Conservation (phyloP, 2,888 invertebrate species). For the Cerastis rubricosa region DNA sequence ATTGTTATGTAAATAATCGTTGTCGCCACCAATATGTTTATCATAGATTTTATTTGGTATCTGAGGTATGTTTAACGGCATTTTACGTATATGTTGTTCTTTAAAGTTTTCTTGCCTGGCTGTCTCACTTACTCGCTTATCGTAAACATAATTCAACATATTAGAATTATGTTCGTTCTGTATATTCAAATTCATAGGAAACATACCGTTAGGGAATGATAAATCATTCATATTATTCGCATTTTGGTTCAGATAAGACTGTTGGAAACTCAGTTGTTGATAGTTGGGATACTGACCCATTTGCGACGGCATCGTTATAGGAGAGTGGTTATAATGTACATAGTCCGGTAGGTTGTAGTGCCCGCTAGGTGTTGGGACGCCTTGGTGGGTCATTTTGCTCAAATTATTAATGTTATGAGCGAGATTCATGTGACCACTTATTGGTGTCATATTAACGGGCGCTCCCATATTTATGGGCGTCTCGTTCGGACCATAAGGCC, state of each 20-base stretch:
- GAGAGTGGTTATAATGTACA: constrained; percentile 72
- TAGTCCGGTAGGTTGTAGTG: constrained; percentile 79
- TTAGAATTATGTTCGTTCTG: constrained; percentile 70
- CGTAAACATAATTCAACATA: constrained; percentile 64
- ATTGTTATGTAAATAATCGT: constrained; percentile 60
- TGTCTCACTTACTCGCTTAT: constrained; percentile 58
- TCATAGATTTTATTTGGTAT: constrained; percentile 75
- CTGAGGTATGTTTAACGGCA: constrained; percentile 78
- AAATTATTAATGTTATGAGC: constrained; percentile 80
- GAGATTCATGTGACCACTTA: constrained; percentile 75
- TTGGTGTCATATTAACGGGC: constrained; percentile 78
- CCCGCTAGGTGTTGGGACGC: constrained; percentile 68
- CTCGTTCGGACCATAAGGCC: constrained; percentile 82
- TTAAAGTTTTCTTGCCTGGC: constrained; percentile 41
- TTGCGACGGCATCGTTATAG: constrained; percentile 73
- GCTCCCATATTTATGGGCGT: constrained; percentile 79
- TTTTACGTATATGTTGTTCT: constrained; percentile 52
- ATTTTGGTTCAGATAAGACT: constrained; percentile 71
- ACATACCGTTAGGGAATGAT: constrained; percentile 75
- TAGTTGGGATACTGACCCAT: constrained; percentile 76
- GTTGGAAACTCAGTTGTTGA: constrained; percentile 73
- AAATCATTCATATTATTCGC: constrained; percentile 67
- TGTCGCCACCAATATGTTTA: constrained; percentile 65
- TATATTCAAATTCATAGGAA: constrained; percentile 80
- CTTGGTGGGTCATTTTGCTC: constrained; percentile 77